These are phyloP conservation scores for Trachops cirrhosus DNA, from an alignment of 2,797 vertebrate species.

Conservation along the genomic window DNA sequence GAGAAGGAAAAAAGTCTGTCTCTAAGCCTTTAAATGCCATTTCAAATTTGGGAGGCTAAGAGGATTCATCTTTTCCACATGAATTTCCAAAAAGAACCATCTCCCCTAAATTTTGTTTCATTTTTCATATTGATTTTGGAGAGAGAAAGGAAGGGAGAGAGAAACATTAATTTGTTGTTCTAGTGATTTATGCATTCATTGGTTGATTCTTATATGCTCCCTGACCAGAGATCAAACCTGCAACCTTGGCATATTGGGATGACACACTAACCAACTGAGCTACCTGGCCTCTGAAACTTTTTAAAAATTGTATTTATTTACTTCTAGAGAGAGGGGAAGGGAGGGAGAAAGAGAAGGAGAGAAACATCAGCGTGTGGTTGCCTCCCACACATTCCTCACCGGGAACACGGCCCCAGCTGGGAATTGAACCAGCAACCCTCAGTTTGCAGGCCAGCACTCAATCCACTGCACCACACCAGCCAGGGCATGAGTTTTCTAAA, in stretches of 20 bases:
- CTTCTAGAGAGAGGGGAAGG: too few relatives aligned
- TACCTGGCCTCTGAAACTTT: background rate
- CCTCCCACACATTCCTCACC: too few relatives aligned
- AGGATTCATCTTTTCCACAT: slow-evolving; percentile 11
- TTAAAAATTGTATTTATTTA: too few relatives aligned
- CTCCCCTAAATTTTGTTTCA: background rate
- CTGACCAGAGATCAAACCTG: background rate
- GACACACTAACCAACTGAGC: background rate
- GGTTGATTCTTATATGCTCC: background rate
- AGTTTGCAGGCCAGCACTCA: too few relatives aligned
- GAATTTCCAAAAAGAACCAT: slow-evolving; percentile 44
- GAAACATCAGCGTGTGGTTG: too few relatives aligned
- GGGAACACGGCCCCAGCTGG: too few relatives aligned
- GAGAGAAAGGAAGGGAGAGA: background rate
- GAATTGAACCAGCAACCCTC: too few relatives aligned
- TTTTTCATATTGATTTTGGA: background rate
- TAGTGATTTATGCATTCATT: background rate
- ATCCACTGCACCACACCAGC: too few relatives aligned
- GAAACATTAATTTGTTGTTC: background rate
- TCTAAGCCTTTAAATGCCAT: slow-evolving; percentile 34
- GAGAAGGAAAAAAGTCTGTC: background rate
- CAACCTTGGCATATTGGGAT: background rate
- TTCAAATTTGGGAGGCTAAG: slow-evolving; percentile 22
- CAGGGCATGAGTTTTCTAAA: background rate
- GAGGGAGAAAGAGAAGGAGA: too few relatives aligned